phyloP scores from a whole-genome alignment of 35 echinoderm and acorn worm genomes.

The Apostichopus japonicus region DNA sequence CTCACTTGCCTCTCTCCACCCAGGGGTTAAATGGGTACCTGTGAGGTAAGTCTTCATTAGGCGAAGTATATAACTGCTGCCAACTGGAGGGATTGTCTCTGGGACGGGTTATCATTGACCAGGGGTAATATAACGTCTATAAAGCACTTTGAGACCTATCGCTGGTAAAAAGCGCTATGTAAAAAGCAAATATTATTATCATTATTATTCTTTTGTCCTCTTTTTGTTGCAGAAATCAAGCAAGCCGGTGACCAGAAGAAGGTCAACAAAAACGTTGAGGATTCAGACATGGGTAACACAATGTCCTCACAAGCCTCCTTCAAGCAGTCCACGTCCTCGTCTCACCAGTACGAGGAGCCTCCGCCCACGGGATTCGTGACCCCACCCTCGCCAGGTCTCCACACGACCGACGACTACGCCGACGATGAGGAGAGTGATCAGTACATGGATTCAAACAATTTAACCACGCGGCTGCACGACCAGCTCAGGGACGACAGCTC shows the following conservation, averaged over 20 bases:
- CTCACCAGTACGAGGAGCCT: constrained; percentile 61
- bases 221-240: constrained; percentile 44
- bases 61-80: too few species aligned
- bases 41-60: too few species aligned
- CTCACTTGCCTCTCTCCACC: too few species aligned
- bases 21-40: too few species aligned
- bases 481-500: constrained; percentile 44
- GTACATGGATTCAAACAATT: constrained; percentile 59
- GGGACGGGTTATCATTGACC: too few species aligned
- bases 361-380: not conserved
- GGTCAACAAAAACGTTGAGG: not conserved
- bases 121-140: too few species aligned
- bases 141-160: too few species aligned
- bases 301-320: constrained; percentile 41
- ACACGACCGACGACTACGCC: constrained; percentile 40
- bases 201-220: too few species aligned
- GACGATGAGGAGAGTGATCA: constrained; percentile 43
- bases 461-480: not conserved
- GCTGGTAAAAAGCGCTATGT: too few species aligned
- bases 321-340: constrained; percentile 51
- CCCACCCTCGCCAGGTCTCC: constrained; percentile 22
- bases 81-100: too few species aligned
- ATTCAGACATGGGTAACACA: constrained; percentile 49
- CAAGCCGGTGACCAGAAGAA: constrained; percentile 40
- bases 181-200: too few species aligned